phyloP scores from a whole-genome alignment of 2,113 vertebrate genomes.

The Capricornis sumatraensis region DNA sequence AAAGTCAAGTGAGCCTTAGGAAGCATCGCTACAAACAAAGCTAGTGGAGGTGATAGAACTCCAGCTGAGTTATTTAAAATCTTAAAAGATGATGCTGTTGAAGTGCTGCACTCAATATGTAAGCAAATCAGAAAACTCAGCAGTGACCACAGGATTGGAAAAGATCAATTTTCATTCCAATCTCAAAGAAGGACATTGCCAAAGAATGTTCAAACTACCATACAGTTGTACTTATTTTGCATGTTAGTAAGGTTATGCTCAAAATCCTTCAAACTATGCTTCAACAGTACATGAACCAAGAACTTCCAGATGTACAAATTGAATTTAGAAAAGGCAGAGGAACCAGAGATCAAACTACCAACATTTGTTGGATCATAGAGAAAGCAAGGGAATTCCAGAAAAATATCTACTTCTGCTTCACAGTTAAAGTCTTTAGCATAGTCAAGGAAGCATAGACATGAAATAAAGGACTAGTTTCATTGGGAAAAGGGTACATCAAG shows the following conservation, averaged over 20 bases:
- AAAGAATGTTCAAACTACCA: neutral
- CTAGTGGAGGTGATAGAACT: neutral
- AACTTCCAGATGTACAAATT: neutral
- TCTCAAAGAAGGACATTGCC: neutral
- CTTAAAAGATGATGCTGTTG: neutral
- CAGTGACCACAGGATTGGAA: neutral
- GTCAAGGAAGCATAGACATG: neutral
- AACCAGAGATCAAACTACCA: neutral
- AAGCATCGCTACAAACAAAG: neutral
- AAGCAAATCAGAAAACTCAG: neutral
- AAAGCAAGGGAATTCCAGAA: neutral
- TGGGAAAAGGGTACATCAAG: neutral
- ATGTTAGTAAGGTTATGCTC: neutral
- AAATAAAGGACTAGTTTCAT: neutral
- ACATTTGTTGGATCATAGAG: neutral
- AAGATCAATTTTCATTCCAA: neutral
- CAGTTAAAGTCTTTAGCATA: neutral
- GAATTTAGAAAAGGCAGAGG: neutral
- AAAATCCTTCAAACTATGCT: neutral
- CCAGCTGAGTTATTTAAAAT: neutral
- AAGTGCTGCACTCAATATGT: neutral
- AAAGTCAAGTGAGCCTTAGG: neutral
- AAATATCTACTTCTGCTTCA: neutral
- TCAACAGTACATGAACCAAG: neutral
- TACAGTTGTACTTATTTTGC: neutral